A percentile compares a stretch with the other conserved stretches of the same genome.
Evolutionary conservation across 2,888 invertebrate genomes (phyloP).

Genomic region (Pogonocherus hispidulus): DNA sequence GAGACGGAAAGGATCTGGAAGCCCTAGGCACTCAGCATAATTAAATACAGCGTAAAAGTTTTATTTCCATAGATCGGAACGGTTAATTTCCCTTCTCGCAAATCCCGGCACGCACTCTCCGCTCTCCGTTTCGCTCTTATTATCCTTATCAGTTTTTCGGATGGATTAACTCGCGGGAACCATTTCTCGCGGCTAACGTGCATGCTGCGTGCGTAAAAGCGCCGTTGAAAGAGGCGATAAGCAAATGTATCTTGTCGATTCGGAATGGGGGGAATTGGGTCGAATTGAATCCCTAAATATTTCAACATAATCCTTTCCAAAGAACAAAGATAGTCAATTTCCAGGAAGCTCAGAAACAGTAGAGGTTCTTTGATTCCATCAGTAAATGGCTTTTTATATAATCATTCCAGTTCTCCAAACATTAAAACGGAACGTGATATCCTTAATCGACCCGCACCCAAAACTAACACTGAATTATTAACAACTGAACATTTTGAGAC

Average conservation of each 20-base stretch:
- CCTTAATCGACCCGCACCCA: no score
- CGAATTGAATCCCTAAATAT: background rate
- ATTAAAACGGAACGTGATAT: no score
- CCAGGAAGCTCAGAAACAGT: no score
- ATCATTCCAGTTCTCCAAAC: no score
- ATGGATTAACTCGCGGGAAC: conserved; percentile 26
- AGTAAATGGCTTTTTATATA: no score
- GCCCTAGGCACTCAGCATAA: conserved; percentile 29
- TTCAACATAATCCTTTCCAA: background rate
- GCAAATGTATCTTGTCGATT: conserved; percentile 33
- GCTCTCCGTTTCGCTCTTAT: background rate
- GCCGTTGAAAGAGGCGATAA: conserved; percentile 27
- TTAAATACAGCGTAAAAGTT: conserved; percentile 34
- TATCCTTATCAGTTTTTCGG: conserved; percentile 34
- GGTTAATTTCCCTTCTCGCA: conserved; percentile 16
- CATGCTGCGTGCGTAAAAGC: conserved; percentile 31
- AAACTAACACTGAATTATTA: no score
- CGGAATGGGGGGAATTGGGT: background rate
- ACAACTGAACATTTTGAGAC: no score
- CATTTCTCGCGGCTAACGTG: conserved; percentile 23
- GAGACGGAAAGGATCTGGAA: conserved; percentile 4
- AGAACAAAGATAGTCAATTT: no score
- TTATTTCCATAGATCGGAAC: conserved; percentile 19
- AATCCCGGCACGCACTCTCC: conserved; percentile 33
- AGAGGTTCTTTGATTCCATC: no score